Percentiles rank a stretch among this genome's conserved stretches.
phyloP scores from a whole-genome alignment of 2,797 vertebrate species.

The Oreonectes daqikongensis region DNA sequence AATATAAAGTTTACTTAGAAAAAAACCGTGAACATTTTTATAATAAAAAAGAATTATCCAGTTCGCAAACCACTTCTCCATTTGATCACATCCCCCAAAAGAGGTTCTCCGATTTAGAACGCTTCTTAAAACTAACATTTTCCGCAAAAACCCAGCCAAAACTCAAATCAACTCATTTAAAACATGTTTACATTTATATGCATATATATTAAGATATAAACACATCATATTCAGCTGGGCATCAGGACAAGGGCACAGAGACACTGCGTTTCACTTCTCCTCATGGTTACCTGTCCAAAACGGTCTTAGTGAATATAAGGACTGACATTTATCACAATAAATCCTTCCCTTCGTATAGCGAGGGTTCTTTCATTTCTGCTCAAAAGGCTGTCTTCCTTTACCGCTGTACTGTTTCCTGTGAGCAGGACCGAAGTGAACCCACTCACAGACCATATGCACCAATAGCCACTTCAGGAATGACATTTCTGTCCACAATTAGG shows the following conservation, averaged over 20 bases:
- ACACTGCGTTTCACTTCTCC: neutral
- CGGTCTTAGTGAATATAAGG: conserved; percentile 26
- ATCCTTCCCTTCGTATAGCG: conserved; percentile 7
- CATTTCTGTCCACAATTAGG: neutral
- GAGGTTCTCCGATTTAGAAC: neutral
- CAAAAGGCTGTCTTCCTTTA: conserved; percentile 1
- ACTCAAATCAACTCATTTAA: neutral
- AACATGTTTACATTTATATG: neutral
- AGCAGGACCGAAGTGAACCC: neutral
- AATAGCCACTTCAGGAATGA: neutral
- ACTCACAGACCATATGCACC: neutral
- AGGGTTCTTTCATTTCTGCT: neutral
- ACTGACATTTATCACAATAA: conserved; percentile 48
- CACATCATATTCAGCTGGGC: neutral
- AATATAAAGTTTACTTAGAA: neutral
- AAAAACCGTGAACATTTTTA: neutral
- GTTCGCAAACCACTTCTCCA: neutral
- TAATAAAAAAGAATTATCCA: neutral
- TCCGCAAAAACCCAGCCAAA: neutral
- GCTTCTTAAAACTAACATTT: neutral
- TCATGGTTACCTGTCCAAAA: conserved; percentile 5
- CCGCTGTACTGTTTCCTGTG: neutral
- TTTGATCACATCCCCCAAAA: neutral
- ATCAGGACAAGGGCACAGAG: neutral
- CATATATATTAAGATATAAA: neutral